Conservation (phyloP, 1,140 invertebrate genomes). For the Sipha flava region DNA sequence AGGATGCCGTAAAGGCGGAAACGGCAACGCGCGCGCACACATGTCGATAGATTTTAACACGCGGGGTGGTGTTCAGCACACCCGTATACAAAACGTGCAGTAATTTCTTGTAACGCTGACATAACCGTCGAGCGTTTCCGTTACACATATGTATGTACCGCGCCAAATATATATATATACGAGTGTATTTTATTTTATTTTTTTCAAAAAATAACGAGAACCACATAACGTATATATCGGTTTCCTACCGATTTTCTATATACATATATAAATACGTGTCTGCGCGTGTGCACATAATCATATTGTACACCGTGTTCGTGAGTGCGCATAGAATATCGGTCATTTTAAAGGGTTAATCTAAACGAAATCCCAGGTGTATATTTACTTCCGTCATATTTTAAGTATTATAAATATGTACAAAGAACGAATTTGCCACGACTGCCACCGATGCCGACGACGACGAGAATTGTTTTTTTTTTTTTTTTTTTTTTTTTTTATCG, state of each 20-base stretch:
- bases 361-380: background rate
- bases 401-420: background rate
- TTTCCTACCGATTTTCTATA: background rate
- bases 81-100: background rate
- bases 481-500: background rate
- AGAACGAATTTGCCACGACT: background rate
- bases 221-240: background rate
- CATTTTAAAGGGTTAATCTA: background rate
- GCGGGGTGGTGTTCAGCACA: background rate
- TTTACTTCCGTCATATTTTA: slow-evolving; percentile 9
- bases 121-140: background rate
- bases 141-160: too few relatives aligned
- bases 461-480: background rate
- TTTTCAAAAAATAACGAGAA: slow-evolving; percentile 2
- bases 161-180: background rate
- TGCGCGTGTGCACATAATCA: background rate
- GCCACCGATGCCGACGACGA: background rate
- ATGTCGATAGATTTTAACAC: slow-evolving; percentile 3
- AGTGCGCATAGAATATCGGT: background rate
- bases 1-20: background rate
- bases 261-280: background rate
- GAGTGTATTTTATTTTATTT: background rate
- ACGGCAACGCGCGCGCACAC: background rate
- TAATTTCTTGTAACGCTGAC: background rate
- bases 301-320: background rate